Conservation (phyloP, 2,888 invertebrate genomes). For the Dexiosoma caninum region DNA sequence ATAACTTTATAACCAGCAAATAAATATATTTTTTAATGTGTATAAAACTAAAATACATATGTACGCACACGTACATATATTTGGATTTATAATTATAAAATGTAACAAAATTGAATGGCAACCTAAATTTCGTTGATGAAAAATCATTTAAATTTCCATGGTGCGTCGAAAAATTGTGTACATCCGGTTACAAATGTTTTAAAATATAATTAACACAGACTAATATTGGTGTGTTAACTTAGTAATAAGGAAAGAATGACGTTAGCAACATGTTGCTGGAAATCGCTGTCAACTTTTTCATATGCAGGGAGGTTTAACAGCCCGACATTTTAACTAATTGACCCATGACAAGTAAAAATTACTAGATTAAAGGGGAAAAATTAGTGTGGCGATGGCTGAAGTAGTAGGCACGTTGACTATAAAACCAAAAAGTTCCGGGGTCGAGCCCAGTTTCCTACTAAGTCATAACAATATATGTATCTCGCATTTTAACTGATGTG, state of each 20-base stretch:
- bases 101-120: neutral
- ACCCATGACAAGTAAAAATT: too few species aligned
- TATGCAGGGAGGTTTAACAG: too few species aligned
- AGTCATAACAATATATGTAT: too few species aligned
- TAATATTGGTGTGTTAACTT: neutral
- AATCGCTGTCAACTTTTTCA: too few species aligned
- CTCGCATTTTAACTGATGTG: too few species aligned
- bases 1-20: too few species aligned
- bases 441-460: too few species aligned
- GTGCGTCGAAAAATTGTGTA: neutral
- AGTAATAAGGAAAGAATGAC: neutral
- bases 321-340: too few species aligned
- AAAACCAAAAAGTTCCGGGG: too few species aligned
- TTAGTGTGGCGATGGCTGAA: too few species aligned
- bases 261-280: neutral
- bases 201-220: neutral
- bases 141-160: neutral
- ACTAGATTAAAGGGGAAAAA: too few species aligned
- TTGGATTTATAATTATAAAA: neutral
- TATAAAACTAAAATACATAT: neutral
- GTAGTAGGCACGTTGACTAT: too few species aligned
- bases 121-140: neutral
- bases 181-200: constrained; percentile 7
- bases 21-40: neutral
- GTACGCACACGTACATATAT: neutral